Evolutionary conservation across 2,888 invertebrate species (phyloP), one percentile per base, ranked within the genome.

Genomic region (Sminthurinus aureus): DNA sequence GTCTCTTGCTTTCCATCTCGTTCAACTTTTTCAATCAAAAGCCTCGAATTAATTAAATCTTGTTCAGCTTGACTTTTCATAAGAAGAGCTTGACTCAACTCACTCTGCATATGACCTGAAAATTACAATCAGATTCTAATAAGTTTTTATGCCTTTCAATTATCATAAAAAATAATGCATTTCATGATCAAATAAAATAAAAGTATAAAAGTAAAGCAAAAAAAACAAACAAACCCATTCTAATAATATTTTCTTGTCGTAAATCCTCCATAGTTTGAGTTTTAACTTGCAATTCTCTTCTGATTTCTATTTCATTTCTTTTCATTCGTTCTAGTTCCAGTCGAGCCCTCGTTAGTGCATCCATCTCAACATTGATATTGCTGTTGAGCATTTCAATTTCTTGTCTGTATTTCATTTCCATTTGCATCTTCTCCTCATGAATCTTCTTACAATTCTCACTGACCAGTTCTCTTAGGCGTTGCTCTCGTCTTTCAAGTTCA

Each of bases 1-100:
- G 93, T 91, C 89, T 96, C 96, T 84, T 96, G 95, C 85, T 94
- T 94, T 15, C 93, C 92, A 88, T 95, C 94, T 13, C 96, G 91
- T 88, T 95, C 95, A 2, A 93, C 93, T 9, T 95, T 92, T 89
- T 96, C 96, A 8, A 93, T 88, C 12, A 90, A 84, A 64, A 91
- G 90, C 79, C 95, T 93, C 13, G 94, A 91, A 50, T 93, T 93
- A 0, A 94, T 93, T n/a, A 96, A 75, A 89, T 96, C 96, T 89
- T 96, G 95, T 87, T 96, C 95, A 12, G 95, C 90, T 0, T 94
- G 94, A 52, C 95, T 94, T 89, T 95, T 95, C 89, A 96, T 95
- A 0, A 95, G 94, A 79, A 94, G 92, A 8, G 93, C 93, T 89
- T 94, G 94, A 9, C 94, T 93, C 86, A 96, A 91, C 89, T 96